Base-by-base conservation (phyloP, 1,140 invertebrate species). In the Sarcophaga peregrina region DNA sequence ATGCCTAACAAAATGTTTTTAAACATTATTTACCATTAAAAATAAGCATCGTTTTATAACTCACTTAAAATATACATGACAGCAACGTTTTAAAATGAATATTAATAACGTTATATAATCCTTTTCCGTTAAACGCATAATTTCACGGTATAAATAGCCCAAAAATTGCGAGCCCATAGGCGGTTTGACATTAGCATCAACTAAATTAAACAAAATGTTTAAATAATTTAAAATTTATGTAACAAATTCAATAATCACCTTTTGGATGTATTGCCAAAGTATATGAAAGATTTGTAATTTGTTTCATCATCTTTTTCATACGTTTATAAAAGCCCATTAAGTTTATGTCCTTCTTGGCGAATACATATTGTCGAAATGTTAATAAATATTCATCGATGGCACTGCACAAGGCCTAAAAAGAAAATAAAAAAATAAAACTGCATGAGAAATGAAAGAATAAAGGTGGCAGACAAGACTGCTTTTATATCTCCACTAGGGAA, bases 51-150 rank as follows among this genome's bases (percentile, higher is more conserved):
- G 25, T 37, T 37, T 8, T 80, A 48, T 5, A 73, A 73, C 74
- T 78, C 82, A 85, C 84, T 84, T 84, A 62, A 85, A 90, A 83
- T 90, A 90, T 6, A 85, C 89, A 37, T 85, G 82, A 74, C 87
- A 89, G 54, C 89, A 82, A 7, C 82, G 84, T 10, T 85, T 87
- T 9, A 90, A 45, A 46, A 90, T 48, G 20, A 86, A 87, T 13
- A 90, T 82, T 0, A 90, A 84, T 0, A 90, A 80, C 37, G 86
- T 82, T 17, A 85, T 82, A 17, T 86, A 86, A 46, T 87, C 85
- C 48, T 81, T 86, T 46, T 87, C 85, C 15, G 84, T 84, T 46
- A 86, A 84, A 13, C 25, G 80, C 20, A 86, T 84, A 25, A 90
- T 87, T 54, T 84, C 84, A 11, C 84, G 80, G 83, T 89, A 89